Evolutionary conservation across 1,140 invertebrate species (phyloP), one percentile per base, ranked within the genome.

Genomic region (Plodia interpunctella): DNA sequence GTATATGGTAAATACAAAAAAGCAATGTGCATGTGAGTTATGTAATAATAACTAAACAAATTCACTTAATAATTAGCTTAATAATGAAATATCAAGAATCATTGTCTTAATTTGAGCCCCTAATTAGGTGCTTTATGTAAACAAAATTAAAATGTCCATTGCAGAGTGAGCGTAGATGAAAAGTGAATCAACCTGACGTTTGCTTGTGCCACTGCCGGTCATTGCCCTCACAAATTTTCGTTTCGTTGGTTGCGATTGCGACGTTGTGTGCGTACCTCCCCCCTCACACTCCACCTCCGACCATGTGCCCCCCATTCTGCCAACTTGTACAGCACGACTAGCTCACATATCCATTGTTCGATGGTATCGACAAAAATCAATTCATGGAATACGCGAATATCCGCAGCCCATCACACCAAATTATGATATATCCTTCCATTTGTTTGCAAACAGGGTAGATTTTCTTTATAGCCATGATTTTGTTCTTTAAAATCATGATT

Each of bases 121-220:
- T 63, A 66, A 68, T 63, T 72, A 53, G 53, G 20, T 58, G 49
- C 52, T 60, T 60, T 68, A 77, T 32, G 1, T 32, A 32, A 32
- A 32, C 30, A 61, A 68, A 44, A 57, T 66, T 60, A 60, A 57
- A 65, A 65, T 62, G 60, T 68, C 68, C 73, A 80, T 78, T 68
- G 76, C 80, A 70, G 74, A 81, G 79, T 75, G 76, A 78, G 68
- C 67, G 84, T 77, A 77, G 80, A 87, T 86, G 83, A 88, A 88
- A 88, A 88, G 83, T 88, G 86, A 88, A 88, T 87, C 85, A 88
- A 85, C 79, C 77, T 87, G 83, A 80, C 76, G 78, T 78, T 84
- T 76, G 66, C 68, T 78, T 69, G 79, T 68, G 79, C 81, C 82
- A 86, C 75, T 83, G 63, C 76, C 80, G 86, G 78, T 77, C 83